Evolutionary conservation across 1,140 invertebrate genomes (phyloP).

Genomic region (Thaumatotibia leucotreta): DNA sequence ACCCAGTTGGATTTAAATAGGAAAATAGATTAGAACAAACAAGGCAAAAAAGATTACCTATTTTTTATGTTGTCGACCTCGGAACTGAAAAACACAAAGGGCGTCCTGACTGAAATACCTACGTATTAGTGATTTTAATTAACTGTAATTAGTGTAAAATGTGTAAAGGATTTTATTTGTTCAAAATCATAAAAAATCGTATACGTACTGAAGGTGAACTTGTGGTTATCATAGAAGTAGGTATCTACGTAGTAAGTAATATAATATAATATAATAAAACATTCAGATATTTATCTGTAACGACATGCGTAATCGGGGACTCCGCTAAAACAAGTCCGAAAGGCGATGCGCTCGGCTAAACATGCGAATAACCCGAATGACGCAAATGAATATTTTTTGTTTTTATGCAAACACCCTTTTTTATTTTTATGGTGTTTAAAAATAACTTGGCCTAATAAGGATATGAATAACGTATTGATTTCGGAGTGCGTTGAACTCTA

Average conservation of each 20-base stretch:
- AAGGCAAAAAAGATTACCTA: too few relatives aligned
- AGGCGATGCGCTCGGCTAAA: not conserved
- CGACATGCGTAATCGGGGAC: not conserved
- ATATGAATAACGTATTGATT: not conserved
- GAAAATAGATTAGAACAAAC: not conserved
- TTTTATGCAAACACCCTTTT: not conserved
- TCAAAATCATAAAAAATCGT: too few relatives aligned
- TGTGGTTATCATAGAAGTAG: too few relatives aligned
- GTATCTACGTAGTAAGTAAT: too few relatives aligned
- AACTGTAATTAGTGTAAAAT: too few relatives aligned
- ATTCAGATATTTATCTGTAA: not conserved
- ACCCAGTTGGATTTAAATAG: not conserved
- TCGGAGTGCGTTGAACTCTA: conserved; percentile 7
- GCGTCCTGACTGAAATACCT: too few relatives aligned
- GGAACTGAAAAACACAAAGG: too few relatives aligned
- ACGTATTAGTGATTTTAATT: too few relatives aligned
- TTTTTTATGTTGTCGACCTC: too few relatives aligned
- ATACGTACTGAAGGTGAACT: too few relatives aligned
- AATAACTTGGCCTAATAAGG: not conserved
- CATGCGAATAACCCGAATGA: not conserved
- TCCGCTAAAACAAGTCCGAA: not conserved
- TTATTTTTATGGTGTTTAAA: not conserved
- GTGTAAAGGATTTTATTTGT: too few relatives aligned
- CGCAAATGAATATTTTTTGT: not conserved
- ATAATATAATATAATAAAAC: too few relatives aligned